phyloP scores from a whole-genome alignment of 1,140 invertebrate genomes.

The Lepidurus arcticus region DNA sequence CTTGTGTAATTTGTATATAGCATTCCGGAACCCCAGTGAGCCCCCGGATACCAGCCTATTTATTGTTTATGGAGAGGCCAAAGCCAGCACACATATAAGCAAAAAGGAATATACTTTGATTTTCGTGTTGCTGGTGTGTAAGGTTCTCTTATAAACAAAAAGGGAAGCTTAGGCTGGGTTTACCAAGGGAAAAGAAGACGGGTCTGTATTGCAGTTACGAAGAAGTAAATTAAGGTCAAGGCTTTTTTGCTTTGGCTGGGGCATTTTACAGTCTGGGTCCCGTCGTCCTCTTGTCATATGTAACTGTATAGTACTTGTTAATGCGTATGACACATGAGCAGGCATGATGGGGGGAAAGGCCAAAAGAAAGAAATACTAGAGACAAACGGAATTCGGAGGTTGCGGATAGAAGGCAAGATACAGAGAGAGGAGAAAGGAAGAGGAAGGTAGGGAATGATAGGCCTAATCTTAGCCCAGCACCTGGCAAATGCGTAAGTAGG shows the following conservation, averaged over 20 bases:
- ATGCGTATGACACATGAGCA: conserved; percentile 19
- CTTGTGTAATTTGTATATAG: not conserved
- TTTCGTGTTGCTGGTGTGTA: not conserved
- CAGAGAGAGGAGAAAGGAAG: not conserved
- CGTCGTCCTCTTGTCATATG: not conserved
- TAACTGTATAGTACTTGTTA: conserved; percentile 22
- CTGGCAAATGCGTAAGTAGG: not conserved
- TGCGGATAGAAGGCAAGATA: not conserved
- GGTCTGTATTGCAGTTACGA: not conserved
- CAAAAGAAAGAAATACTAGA: not conserved
- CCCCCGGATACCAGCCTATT: not conserved
- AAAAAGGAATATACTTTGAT: not conserved
- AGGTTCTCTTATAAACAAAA: not conserved
- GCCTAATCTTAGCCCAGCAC: conserved; percentile 13
- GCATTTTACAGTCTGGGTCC: not conserved
- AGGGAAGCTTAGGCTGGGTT: not conserved
- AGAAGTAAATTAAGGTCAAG: conserved; percentile 22
- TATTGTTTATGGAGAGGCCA: conserved; percentile 9
- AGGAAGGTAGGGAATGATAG: not conserved
- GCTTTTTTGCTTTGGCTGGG: not conserved
- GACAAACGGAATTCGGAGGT: not conserved
- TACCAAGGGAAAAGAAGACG: not conserved
- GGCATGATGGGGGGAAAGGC: not conserved
- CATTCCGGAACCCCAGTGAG: not conserved
- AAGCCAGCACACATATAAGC: not conserved